Base-by-base conservation (phyloP, 2,797 vertebrate species). In the Ambastaia sidthimunki region DNA sequence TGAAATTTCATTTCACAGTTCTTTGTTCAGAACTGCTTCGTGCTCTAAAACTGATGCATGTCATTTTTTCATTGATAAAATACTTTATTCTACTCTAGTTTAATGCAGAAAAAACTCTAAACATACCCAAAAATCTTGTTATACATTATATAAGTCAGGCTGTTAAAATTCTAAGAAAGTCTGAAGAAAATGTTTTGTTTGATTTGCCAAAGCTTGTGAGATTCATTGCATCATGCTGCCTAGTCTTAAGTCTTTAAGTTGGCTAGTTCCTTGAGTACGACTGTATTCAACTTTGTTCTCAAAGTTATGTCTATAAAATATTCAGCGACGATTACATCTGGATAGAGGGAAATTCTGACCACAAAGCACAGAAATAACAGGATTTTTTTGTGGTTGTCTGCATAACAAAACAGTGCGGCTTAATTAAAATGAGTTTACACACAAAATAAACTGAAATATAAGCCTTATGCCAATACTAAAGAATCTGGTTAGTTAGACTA, bases 1-100 rank as follows among this genome's bases (percentile, higher is more conserved):
- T 63, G 28, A 63, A 34, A 34, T 63, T 63, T 63, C 60, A 63
- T 63, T 60, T 31, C 59, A 60, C 25, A 60, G 23, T 60, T 60
- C 23, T 60, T 63, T 34, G 25, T 63, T 2, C 60, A 63, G 28
- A 4, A 63, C 86, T 83, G 85, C 0, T 47, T 85, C 84, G 60
- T 70, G 66, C 62, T 83, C 25, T 28, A 12, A 16, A 15, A 15
- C 73, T 47, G 59, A 41, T 63, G 34, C 19, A 31, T 59, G 11
- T 41, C 18, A 41, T 74, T 18, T 28, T 23, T 52, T 4, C 5
- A 3, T 16, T 15, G 21, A 28, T 16, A 60, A 60, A 31, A 62
- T 31, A 31, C 15, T 31, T 16, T 54, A 54, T 15, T 13, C 48
- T 15, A 5, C 48, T 13, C 3, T 2, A 7, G 19, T 23, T 28